Conservation (phyloP, 2,113 vertebrate species). For the Heterochromis multidens region DNA sequence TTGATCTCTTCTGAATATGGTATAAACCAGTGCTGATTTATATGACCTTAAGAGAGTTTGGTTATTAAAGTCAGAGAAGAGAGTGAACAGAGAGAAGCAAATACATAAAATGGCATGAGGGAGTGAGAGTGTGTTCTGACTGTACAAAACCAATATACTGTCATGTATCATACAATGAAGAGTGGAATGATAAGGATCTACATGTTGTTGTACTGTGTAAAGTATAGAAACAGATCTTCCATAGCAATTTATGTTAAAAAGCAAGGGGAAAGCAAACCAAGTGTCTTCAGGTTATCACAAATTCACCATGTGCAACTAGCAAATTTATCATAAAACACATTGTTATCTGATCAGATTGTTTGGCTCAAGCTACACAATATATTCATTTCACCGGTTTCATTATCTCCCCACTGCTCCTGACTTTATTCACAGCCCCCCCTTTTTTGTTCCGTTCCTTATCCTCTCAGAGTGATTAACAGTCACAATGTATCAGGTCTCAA, state of each 20-base stretch:
- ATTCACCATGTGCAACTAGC: neutral
- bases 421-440: neutral
- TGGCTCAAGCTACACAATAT: neutral
- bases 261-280: neutral
- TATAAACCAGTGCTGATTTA: neutral
- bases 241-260: neutral
- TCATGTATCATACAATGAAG: neutral
- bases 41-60: neutral
- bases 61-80: neutral
- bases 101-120: neutral
- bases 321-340: neutral
- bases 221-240: neutral
- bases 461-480: conserved; percentile 15
- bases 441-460: neutral
- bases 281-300: neutral
- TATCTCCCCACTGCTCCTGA: neutral
- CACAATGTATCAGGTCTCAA: conserved; percentile 10
- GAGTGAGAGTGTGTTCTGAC: neutral
- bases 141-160: neutral
- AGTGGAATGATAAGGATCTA: neutral
- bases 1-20: neutral
- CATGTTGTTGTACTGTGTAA: neutral
- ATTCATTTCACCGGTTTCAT: neutral
- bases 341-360: neutral
- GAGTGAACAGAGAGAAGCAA: neutral